Evolutionary conservation across 1,140 invertebrate species (phyloP).

Genomic region (Pseudomyrmex cubaensis): DNA sequence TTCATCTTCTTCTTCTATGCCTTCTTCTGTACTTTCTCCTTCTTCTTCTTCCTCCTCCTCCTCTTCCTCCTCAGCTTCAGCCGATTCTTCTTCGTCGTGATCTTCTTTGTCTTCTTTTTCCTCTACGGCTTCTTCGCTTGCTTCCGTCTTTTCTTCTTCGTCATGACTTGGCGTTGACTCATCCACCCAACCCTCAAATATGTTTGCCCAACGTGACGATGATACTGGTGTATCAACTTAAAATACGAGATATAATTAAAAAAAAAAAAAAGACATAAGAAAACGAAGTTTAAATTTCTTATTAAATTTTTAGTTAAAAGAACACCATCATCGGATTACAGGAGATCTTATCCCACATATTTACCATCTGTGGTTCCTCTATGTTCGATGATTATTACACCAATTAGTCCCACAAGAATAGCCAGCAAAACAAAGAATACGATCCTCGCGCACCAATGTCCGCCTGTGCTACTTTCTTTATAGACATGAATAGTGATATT

Average conservation of each 20-base stretch:
- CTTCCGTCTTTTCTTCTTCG: slow-evolving; percentile 83
- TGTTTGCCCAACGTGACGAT: slow-evolving; percentile 90
- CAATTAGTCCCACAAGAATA: slow-evolving; percentile 89
- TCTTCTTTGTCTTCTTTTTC: slow-evolving; percentile 57
- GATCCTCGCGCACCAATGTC: slow-evolving; percentile 93
- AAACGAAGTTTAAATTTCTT: not conserved
- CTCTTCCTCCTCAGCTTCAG: slow-evolving; percentile 54
- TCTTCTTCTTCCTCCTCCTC: slow-evolving; percentile 61
- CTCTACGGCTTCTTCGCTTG: slow-evolving; percentile 71
- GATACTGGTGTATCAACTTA: slow-evolving; percentile 90
- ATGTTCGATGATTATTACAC: slow-evolving; percentile 92
- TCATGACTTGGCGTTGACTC: slow-evolving; percentile 83
- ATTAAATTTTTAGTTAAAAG: not conserved
- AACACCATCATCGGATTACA: not conserved
- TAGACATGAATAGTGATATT: slow-evolving; percentile 91
- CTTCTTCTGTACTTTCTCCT: slow-evolving; percentile 35
- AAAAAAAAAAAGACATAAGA: not conserved
- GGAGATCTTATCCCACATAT: slow-evolving; percentile 71
- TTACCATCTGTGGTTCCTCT: slow-evolving; percentile 91
- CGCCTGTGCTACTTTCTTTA: slow-evolving; percentile 90
- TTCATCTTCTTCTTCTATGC: slow-evolving; percentile 30
- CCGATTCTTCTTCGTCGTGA: slow-evolving; percentile 42
- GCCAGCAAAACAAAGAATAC: slow-evolving; percentile 91
- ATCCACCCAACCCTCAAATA: slow-evolving; percentile 93
- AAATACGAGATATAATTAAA: slow-evolving; percentile 68